Conservation (phyloP, 2,113 vertebrate genomes). For the Stigmatopora nigra region DNA sequence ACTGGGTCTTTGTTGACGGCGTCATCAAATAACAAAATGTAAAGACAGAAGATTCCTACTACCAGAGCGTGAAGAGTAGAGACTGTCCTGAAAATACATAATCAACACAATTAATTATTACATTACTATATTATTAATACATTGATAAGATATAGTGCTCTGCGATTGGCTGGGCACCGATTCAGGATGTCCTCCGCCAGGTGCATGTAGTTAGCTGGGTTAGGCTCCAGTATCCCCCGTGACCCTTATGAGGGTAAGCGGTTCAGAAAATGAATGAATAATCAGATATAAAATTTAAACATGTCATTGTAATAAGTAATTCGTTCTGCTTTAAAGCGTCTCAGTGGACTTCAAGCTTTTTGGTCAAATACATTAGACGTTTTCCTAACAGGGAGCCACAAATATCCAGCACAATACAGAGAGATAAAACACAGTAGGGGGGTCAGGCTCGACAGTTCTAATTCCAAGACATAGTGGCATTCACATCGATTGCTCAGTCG, state of each 20-base stretch:
- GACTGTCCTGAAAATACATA: constrained; percentile 76
- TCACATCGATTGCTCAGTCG: constrained; percentile 8
- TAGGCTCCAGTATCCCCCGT: too few relatives aligned
- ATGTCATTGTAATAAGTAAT: constrained; percentile 1
- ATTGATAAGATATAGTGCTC: too few relatives aligned
- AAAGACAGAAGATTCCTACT: constrained; percentile 85
- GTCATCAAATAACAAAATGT: constrained; percentile 85
- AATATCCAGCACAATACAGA: constrained; percentile 46
- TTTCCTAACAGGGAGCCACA: constrained; percentile 36
- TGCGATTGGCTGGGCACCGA: too few relatives aligned
- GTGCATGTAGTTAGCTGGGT: too few relatives aligned
- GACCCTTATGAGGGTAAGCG: too few relatives aligned
- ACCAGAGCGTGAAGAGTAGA: constrained; percentile 89
- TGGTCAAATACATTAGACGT: constrained; percentile 30
- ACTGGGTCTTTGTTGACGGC: constrained; percentile 80
- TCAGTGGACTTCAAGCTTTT: constrained; percentile 21
- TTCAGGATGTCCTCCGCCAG: too few relatives aligned
- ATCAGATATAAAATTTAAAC: not conserved
- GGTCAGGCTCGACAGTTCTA: constrained; percentile 32
- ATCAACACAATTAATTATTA: not conserved
- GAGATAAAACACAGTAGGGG: constrained; percentile 51
- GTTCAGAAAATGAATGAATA: too few relatives aligned
- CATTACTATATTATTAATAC: too few relatives aligned
- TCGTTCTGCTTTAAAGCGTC: constrained; percentile 3
- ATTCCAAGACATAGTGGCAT: constrained; percentile 27